These are phyloP conservation scores for Apodemia zela DNA, from an alignment of 2,888 invertebrate species.

Conservation along the genomic window DNA sequence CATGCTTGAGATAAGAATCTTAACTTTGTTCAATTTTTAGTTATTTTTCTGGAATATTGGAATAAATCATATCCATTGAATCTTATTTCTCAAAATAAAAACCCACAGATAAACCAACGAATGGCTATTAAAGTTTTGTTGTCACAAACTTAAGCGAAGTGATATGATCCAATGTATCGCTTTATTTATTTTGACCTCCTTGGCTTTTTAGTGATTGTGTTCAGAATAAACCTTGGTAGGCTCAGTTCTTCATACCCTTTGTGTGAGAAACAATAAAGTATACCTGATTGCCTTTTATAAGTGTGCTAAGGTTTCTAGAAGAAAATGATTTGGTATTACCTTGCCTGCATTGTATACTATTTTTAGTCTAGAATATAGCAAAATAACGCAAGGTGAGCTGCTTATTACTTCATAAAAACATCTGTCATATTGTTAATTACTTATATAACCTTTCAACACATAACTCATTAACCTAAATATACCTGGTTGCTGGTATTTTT, in stretches of 20 bases:
- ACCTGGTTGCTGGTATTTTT: background rate
- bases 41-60: too few relatives aligned
- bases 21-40: too few relatives aligned
- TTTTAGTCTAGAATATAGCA: constrained; percentile 3
- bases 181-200: background rate
- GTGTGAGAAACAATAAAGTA: background rate
- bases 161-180: background rate
- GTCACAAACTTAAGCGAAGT: background rate
- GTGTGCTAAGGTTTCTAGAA: background rate
- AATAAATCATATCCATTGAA: too few relatives aligned
- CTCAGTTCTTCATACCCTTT: background rate
- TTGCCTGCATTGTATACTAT: background rate
- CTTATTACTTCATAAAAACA: constrained; percentile 18
- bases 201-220: background rate
- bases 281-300: background rate
- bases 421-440: constrained; percentile 2
- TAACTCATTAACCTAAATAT: constrained; percentile 6
- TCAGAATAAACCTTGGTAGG: background rate
- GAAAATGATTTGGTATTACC: constrained; percentile 1
- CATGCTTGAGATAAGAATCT: too few relatives aligned
- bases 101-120: too few relatives aligned
- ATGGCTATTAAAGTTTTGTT: too few relatives aligned
- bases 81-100: too few relatives aligned
- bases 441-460: constrained; percentile 7
- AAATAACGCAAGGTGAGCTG: background rate